A percentile compares a stretch with the other conserved stretches of the same genome.
phyloP scores from a whole-genome alignment of 2,113 vertebrate species.

The Erinaceus europaeus region DNA sequence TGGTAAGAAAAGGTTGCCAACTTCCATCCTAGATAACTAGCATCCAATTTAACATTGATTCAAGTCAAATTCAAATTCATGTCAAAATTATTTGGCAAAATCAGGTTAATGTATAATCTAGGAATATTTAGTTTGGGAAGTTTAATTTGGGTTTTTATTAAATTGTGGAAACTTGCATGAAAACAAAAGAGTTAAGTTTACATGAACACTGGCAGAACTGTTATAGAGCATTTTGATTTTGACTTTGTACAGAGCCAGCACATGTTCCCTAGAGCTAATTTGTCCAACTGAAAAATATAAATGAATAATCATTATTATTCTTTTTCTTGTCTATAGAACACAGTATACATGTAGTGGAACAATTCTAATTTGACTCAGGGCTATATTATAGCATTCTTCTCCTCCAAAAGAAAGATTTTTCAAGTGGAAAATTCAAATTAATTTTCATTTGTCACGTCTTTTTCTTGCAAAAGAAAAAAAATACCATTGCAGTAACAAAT shows the following conservation, averaged over 20 bases:
- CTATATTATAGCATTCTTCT: slow-evolving; percentile 20
- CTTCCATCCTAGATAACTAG: slow-evolving; percentile 9
- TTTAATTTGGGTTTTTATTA: slow-evolving; percentile 47
- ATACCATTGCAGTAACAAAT: background rate
- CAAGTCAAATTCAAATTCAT: background rate
- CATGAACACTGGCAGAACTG: background rate
- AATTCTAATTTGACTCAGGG: slow-evolving; percentile 51
- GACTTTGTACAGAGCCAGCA: slow-evolving; percentile 17
- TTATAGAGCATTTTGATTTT: slow-evolving; percentile 51
- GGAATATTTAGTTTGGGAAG: slow-evolving; percentile 23
- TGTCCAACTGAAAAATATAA: slow-evolving; percentile 52
- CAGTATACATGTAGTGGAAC: slow-evolving; percentile 33
- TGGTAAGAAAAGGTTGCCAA: background rate
- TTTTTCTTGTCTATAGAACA: slow-evolving; percentile 43
- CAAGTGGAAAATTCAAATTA: slow-evolving; percentile 60
- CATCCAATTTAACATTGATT: slow-evolving; percentile 1
- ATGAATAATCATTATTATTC: slow-evolving; percentile 42
- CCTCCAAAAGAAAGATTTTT: slow-evolving; percentile 45
- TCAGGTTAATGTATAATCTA: slow-evolving; percentile 25
- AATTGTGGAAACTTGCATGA: slow-evolving; percentile 25
- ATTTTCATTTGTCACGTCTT: slow-evolving; percentile 34
- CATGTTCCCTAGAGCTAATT: slow-evolving; percentile 42
- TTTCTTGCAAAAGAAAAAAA: background rate
- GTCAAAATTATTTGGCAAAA: slow-evolving; percentile 48
- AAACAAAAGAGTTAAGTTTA: background rate